Evolutionary conservation across 2,797 vertebrate species (phyloP).

Genomic region (Chelon labrosus): DNA sequence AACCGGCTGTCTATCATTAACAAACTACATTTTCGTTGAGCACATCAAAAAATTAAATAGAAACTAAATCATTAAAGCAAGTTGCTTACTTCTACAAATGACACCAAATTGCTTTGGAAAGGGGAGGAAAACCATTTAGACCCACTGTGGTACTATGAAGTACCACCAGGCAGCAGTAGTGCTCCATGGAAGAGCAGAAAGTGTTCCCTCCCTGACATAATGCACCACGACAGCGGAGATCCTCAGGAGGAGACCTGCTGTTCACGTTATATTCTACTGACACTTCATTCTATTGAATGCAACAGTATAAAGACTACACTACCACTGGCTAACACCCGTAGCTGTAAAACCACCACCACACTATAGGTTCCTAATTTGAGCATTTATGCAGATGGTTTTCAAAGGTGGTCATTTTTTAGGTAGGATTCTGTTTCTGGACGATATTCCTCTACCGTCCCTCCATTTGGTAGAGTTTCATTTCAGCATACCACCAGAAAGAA

Average conservation of each 20-base stretch:
- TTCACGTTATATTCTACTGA: constrained; percentile 21
- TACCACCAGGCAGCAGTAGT: constrained; percentile 66
- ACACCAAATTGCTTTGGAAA: neutral
- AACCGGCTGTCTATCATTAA: neutral
- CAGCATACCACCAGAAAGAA: constrained; percentile 21
- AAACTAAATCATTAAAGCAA: neutral
- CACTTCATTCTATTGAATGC: constrained; percentile 21
- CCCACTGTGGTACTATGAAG: constrained; percentile 29
- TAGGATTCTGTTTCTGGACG: constrained; percentile 14
- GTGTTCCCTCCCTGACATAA: constrained; percentile 68
- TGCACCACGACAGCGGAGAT: constrained; percentile 65
- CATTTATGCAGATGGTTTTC: constrained; percentile 4
- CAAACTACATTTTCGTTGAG: neutral
- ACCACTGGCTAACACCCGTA: neutral
- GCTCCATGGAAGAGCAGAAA: constrained; percentile 18
- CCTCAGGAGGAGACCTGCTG: constrained; percentile 47
- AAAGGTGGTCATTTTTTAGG: constrained; percentile 16
- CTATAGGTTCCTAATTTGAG: constrained; percentile 4
- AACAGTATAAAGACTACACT: constrained; percentile 1
- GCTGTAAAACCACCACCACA: constrained; percentile 6
- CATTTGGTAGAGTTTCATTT: constrained; percentile 33
- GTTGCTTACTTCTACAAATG: neutral
- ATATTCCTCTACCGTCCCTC: constrained; percentile 29
- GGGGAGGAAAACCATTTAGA: neutral
- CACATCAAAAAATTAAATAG: neutral